Evolutionary conservation across 1,140 invertebrate species (phyloP).

Genomic region (Ctenoplectra terminalis): DNA sequence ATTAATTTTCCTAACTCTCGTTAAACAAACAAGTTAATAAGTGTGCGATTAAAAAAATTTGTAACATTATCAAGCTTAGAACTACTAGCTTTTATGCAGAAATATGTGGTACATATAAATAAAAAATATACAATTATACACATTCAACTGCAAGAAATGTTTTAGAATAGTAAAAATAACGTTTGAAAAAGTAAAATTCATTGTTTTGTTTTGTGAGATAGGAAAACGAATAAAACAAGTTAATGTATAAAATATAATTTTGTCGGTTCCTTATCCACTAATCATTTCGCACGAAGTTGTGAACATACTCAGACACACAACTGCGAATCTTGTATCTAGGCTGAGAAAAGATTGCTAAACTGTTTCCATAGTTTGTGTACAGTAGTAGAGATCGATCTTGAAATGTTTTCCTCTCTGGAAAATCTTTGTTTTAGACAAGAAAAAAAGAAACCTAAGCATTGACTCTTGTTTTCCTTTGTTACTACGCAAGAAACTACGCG

Average conservation of each 20-base stretch:
- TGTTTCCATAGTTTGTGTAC: constrained; percentile 1
- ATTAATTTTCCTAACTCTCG: no score
- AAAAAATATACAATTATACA: no score
- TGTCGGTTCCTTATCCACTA: neutral
- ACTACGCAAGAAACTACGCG: constrained; percentile 50
- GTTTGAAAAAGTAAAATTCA: no score
- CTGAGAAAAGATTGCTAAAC: constrained; percentile 26
- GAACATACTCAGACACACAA: neutral
- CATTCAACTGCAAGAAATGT: no score
- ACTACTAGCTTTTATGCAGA: no score
- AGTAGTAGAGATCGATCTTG: constrained; percentile 17
- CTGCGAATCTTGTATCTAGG: neutral
- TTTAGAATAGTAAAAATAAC: no score
- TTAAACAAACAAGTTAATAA: no score
- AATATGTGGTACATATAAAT: no score
- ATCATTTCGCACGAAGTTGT: neutral
- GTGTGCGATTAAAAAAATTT: no score
- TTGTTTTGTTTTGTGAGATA: neutral
- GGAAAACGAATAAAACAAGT: neutral
- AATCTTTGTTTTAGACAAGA: constrained; percentile 16
- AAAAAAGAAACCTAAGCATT: constrained; percentile 42
- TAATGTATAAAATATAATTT: neutral
- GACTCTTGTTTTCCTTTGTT: constrained; percentile 61
- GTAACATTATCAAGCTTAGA: no score
- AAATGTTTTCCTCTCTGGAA: constrained; percentile 2